phyloP scores from a whole-genome alignment of 1,140 invertebrate genomes.

The Orussus abietinus region DNA sequence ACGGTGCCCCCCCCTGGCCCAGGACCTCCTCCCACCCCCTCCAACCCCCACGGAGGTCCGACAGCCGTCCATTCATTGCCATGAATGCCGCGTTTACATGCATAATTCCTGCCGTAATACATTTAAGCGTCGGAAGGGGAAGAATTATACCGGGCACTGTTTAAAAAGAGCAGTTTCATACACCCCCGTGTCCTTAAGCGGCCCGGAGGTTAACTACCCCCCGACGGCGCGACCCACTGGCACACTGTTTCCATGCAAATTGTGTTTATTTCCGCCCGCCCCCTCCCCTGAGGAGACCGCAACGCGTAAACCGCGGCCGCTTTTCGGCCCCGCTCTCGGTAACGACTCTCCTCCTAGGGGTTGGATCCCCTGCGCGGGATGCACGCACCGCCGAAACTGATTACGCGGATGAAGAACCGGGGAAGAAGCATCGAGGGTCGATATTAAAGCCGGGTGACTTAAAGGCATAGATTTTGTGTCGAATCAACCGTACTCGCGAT shows the following conservation, averaged over 20 bases:
- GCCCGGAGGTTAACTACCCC: slow-evolving; percentile 35
- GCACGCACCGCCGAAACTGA: too few species aligned
- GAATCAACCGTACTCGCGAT: too few species aligned
- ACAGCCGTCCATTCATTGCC: slow-evolving; percentile 28
- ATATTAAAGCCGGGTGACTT: too few species aligned
- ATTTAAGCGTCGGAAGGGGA: slow-evolving; percentile 30
- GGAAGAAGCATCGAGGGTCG: too few species aligned
- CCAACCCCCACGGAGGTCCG: slow-evolving; percentile 12
- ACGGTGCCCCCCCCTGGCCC: slow-evolving; percentile 14
- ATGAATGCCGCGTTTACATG: slow-evolving; percentile 34
- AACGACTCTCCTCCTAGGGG: too few species aligned
- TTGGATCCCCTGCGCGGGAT: too few species aligned
- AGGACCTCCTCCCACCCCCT: slow-evolving; percentile 5
- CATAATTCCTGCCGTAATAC: slow-evolving; percentile 30
- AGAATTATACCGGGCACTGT: slow-evolving; percentile 36
- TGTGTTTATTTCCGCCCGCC: slow-evolving; percentile 43
- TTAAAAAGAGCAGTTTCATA: slow-evolving; percentile 36
- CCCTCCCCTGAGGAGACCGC: too few species aligned
- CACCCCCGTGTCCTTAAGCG: slow-evolving; percentile 14
- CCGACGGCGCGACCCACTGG: slow-evolving; percentile 42
- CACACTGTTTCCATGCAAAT: slow-evolving; percentile 50
- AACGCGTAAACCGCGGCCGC: too few species aligned
- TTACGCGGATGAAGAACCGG: too few species aligned
- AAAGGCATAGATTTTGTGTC: too few species aligned
- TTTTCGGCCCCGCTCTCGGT: too few species aligned